A percentile compares a stretch with the other conserved stretches of the same genome.
Conservation (phyloP, 2,797 vertebrate genomes). For the Enteromius fasciolatus region DNA sequence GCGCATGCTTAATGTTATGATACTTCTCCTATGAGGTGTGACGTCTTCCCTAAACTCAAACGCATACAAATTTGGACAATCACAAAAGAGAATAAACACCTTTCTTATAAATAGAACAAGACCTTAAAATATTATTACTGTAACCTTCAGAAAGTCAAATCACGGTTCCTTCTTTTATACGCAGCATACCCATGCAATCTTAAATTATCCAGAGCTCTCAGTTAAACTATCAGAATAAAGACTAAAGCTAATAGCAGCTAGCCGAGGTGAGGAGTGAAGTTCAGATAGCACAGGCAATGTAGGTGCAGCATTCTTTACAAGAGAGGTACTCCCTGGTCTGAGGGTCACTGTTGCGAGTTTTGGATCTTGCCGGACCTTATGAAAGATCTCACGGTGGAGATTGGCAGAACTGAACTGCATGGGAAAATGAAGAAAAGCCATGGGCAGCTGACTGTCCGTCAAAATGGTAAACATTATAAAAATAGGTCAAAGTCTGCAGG, state of each 20-base stretch:
- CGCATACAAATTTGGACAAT: background rate
- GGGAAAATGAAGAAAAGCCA: constrained; percentile 54
- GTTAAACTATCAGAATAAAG: constrained; percentile 2
- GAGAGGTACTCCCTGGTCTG: constrained; percentile 46
- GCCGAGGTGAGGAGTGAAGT: background rate
- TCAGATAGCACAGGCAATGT: background rate
- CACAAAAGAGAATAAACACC: background rate
- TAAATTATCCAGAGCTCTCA: background rate
- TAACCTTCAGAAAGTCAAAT: background rate
- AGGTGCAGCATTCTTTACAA: background rate
- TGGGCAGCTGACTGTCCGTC: constrained; percentile 5
- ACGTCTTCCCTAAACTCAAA: background rate
- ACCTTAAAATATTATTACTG: background rate
- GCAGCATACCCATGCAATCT: background rate
- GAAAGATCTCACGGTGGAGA: constrained; percentile 6
- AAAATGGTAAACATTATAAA: constrained; percentile 38
- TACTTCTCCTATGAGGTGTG: background rate
- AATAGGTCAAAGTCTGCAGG: constrained; percentile 46
- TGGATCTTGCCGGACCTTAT: constrained; percentile 9
- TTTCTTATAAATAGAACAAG: background rate
- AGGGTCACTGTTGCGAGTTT: constrained; percentile 14
- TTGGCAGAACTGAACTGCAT: constrained; percentile 24
- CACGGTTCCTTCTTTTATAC: background rate
- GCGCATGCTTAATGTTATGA: background rate
- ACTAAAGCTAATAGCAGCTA: constrained; percentile 1